phyloP scores from a whole-genome alignment of 64 coral and sea anemone species.

The Orbicella faveolata region DNA sequence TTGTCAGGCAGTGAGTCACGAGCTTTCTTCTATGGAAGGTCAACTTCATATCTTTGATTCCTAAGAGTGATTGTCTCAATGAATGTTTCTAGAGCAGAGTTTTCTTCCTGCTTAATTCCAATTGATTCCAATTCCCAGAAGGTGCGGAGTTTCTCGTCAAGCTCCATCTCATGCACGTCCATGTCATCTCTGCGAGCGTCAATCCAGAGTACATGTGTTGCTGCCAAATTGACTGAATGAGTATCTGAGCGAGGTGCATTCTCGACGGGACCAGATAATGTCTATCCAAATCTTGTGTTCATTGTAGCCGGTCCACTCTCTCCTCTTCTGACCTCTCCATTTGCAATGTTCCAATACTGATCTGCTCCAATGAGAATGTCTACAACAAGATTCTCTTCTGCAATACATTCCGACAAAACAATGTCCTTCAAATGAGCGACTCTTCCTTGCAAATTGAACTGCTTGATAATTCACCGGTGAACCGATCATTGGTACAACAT shows the following conservation, averaged over 20 bases:
- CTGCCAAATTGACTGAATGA: conserved; percentile 36
- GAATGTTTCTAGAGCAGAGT: conserved; percentile 44
- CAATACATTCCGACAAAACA: conserved; percentile 17
- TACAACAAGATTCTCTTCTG: background rate
- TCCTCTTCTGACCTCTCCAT: conserved; percentile 32
- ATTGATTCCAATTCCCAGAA: conserved; percentile 64
- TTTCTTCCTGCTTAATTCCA: conserved; percentile 36
- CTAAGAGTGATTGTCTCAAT: conserved; percentile 38
- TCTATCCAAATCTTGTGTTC: conserved; percentile 62
- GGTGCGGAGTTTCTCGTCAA: conserved; percentile 9
- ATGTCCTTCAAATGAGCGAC: conserved; percentile 31
- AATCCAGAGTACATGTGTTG: conserved; percentile 44
- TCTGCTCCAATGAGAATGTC: conserved; percentile 68
- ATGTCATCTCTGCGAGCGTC: background rate
- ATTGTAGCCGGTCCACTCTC: conserved; percentile 44
- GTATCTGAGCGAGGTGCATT: conserved; percentile 7
- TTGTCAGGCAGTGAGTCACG: conserved; percentile 27
- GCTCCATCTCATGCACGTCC: background rate
- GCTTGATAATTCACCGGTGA: conserved; percentile 55
- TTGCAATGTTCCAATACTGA: conserved; percentile 57
- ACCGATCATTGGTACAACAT: conserved; percentile 64
- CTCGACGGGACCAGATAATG: conserved; percentile 49
- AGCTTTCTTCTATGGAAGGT: background rate
- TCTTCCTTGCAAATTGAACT: conserved; percentile 31
- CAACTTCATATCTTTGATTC: background rate